phyloP scores from a whole-genome alignment of 1,140 invertebrate genomes.

The Musca domestica region DNA sequence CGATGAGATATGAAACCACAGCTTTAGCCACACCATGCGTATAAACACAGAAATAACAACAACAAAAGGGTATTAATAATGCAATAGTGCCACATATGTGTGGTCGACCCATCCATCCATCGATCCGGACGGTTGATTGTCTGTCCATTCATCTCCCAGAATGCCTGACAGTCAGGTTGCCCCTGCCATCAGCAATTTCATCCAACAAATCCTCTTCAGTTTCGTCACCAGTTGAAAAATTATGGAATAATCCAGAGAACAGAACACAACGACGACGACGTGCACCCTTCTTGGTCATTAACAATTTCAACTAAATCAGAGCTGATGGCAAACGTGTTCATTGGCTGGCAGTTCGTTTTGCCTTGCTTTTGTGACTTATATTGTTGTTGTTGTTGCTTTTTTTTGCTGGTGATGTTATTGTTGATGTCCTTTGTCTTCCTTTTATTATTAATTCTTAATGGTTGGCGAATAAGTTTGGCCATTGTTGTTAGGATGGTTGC shows the following conservation, averaged over 20 bases:
- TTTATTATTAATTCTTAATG: constrained; percentile 13
- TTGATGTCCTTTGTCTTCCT: not conserved
- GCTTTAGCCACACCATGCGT: not conserved
- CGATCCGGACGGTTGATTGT: too few species aligned
- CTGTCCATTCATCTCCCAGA: too few species aligned
- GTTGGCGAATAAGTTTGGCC: not conserved
- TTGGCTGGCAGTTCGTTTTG: not conserved
- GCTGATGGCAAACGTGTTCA: not conserved
- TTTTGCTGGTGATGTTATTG: too few species aligned
- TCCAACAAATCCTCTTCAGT: too few species aligned
- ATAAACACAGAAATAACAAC: not conserved
- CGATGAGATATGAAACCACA: not conserved
- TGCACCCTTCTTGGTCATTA: too few species aligned
- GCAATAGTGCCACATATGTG: constrained; percentile 19
- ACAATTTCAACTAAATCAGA: too few species aligned
- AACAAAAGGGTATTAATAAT: constrained; percentile 10
- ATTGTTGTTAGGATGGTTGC: too few species aligned
- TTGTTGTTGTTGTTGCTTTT: constrained; percentile 1
- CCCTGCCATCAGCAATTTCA: too few species aligned
- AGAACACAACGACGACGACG: too few species aligned
- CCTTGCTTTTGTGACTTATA: not conserved
- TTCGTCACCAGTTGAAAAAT: too few species aligned
- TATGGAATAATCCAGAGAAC: too few species aligned
- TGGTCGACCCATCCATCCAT: not conserved
- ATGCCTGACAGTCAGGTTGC: too few species aligned